These are phyloP conservation scores for Apodemia duryi DNA, from an alignment of 2,888 invertebrate species.

Conservation along the genomic window DNA sequence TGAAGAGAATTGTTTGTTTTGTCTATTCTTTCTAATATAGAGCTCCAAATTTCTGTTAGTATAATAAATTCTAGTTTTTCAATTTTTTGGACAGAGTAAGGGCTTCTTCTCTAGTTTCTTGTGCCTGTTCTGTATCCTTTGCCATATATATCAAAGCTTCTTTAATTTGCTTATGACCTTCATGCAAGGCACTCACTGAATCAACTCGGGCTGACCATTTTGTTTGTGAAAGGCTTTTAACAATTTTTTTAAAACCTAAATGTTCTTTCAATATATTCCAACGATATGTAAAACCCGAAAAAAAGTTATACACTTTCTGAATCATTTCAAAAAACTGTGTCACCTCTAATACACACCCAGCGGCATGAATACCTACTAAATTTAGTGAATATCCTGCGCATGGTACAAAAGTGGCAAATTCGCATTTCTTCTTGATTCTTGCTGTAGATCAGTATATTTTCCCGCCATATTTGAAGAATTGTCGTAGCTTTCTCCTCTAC, in stretches of 20 bases:
- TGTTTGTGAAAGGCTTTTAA: slow-evolving; percentile 34
- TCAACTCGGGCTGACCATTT: slow-evolving; percentile 39
- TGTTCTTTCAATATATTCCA: too few relatives aligned
- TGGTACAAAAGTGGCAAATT: not conserved
- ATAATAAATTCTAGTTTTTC: slow-evolving; percentile 34
- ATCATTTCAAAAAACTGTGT: too few relatives aligned
- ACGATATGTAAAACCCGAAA: too few relatives aligned
- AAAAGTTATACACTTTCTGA: too few relatives aligned
- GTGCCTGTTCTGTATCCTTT: slow-evolving; percentile 34
- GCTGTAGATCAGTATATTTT: too few relatives aligned
- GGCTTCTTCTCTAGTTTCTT: slow-evolving; percentile 35
- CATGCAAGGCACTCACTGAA: slow-evolving; percentile 33
- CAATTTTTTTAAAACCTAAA: slow-evolving; percentile 31
- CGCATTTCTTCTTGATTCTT: too few relatives aligned
- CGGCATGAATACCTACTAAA: too few relatives aligned
- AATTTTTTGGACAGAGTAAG: slow-evolving; percentile 29
- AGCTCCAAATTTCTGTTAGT: slow-evolving; percentile 34
- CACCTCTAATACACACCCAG: too few relatives aligned
- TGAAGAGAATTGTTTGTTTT: slow-evolving; percentile 33
- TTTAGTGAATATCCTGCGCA: slow-evolving; percentile 26
- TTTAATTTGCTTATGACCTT: slow-evolving; percentile 33
- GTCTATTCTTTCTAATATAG: slow-evolving; percentile 32
- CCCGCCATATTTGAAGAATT: slow-evolving; percentile 33
- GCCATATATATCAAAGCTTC: slow-evolving; percentile 35
- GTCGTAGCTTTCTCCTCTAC: slow-evolving; percentile 38